phyloP scores from a whole-genome alignment of 2,888 invertebrate species.

The Agriopis leucophaearia region DNA sequence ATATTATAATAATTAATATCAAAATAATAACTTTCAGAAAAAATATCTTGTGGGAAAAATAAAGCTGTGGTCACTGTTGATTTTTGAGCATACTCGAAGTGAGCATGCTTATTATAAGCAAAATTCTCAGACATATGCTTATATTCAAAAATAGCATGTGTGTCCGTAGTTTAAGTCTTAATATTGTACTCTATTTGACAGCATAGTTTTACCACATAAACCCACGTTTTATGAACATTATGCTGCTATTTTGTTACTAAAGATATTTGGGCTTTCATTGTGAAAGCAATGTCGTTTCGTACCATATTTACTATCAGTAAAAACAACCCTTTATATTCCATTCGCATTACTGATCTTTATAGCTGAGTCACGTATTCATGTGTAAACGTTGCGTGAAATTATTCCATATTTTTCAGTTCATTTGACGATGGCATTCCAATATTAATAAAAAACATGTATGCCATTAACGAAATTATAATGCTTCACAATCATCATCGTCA shows the following conservation, averaged over 20 bases:
- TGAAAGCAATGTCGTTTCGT: slow-evolving; percentile 52
- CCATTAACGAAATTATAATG: not conserved
- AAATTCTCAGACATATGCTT: no score
- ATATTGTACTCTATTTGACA: no score
- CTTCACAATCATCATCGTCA: no score
- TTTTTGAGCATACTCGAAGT: no score
- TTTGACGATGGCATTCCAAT: slow-evolving; percentile 3
- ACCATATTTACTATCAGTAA: slow-evolving; percentile 58
- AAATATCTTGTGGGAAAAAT: not conserved
- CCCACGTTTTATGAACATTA: slow-evolving; percentile 15
- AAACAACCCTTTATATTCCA: slow-evolving; percentile 33
- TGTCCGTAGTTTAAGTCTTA: no score
- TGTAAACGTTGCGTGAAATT: slow-evolving; percentile 20
- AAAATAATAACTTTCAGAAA: not conserved
- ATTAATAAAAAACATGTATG: not conserved
- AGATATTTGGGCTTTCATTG: slow-evolving; percentile 24
- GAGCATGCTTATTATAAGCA: no score
- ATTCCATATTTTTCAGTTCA: slow-evolving; percentile 12
- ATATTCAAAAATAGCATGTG: no score
- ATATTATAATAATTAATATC: not conserved
- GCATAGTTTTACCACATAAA: slow-evolving; percentile 3
- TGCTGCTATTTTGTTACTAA: slow-evolving; percentile 16
- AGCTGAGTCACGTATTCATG: slow-evolving; percentile 12
- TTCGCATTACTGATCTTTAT: slow-evolving; percentile 17
- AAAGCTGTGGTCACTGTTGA: no score